These are phyloP conservation scores for Myxocyprinus asiaticus DNA, from an alignment of 2,113 vertebrate genomes.

Conservation along the genomic window DNA sequence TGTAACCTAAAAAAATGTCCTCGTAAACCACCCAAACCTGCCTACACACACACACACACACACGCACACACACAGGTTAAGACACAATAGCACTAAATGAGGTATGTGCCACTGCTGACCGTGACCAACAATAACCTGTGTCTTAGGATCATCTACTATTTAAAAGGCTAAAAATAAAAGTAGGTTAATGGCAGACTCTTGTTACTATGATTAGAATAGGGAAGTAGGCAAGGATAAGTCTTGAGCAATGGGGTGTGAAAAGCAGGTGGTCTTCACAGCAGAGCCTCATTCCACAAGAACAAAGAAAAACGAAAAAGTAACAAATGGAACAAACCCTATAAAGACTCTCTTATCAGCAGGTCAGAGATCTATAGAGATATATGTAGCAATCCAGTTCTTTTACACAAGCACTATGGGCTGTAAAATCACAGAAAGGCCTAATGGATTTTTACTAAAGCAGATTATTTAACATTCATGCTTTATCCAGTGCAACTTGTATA, in stretches of 20 bases:
- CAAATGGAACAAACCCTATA: neutral
- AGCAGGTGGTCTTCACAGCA: conserved; percentile 59
- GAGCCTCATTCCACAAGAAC: too few species aligned
- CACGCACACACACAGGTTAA: neutral
- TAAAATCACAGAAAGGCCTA: neutral
- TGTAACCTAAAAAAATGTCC: too few species aligned
- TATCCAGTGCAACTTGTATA: too few species aligned
- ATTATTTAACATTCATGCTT: too few species aligned
- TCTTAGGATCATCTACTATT: too few species aligned
- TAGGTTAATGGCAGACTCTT: conserved; percentile 64
- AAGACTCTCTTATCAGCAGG: too few species aligned
- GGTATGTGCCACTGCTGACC: neutral
- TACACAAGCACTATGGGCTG: neutral
- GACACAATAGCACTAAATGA: neutral
- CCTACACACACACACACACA: conserved; percentile 18
- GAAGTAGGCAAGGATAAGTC: conserved; percentile 51
- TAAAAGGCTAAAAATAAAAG: too few species aligned
- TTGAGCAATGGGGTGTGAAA: conserved; percentile 54
- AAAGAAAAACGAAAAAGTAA: conserved; percentile 7
- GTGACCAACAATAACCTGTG: neutral
- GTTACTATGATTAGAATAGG: conserved; percentile 66
- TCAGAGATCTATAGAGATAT: conserved; percentile 14
- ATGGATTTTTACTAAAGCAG: too few species aligned
- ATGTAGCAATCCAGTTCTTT: neutral
- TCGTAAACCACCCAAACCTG: neutral